Percentiles rank a stretch among this genome's conserved stretches.
These are phyloP conservation scores for Rapana venosa DNA, from an alignment of 2,888 invertebrate genomes.

Conservation along the genomic window DNA sequence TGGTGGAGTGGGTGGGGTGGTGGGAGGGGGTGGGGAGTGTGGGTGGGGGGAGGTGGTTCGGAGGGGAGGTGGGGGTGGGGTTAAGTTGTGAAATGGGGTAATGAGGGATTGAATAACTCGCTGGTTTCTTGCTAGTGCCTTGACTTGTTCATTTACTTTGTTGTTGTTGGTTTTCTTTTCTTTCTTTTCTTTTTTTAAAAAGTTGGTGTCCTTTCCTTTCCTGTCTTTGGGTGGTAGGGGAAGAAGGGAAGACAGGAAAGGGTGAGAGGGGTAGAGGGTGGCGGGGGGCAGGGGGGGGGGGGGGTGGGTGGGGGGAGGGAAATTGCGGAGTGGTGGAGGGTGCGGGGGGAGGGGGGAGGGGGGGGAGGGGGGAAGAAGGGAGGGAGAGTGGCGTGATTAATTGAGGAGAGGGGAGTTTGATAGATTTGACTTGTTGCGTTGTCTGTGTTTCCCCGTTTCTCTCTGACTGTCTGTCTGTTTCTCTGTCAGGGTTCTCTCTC, in stretches of 20 bases:
- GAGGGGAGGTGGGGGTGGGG: too few relatives aligned
- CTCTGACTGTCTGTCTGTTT: not conserved
- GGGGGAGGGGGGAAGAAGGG: not conserved
- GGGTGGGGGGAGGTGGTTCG: not conserved
- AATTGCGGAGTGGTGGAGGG: not conserved
- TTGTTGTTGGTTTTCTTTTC: too few relatives aligned
- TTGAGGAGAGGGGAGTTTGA: not conserved
- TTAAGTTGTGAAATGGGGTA: too few relatives aligned
- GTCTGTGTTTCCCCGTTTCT: not conserved
- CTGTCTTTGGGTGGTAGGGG: not conserved
- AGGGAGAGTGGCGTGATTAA: not conserved
- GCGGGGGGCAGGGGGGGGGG: not conserved
- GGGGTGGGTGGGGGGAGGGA: not conserved
- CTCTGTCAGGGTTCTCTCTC: not conserved
- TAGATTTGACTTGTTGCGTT: not conserved
- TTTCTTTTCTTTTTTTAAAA: too few relatives aligned
- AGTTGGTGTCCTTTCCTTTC: too few relatives aligned
- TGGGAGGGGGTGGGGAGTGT: not conserved
- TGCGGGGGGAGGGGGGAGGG: not conserved
- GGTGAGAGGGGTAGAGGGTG: not conserved
- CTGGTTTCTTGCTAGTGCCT: not conserved
- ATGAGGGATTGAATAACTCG: too few relatives aligned
- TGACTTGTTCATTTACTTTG: too few relatives aligned
- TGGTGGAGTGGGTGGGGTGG: too few relatives aligned
- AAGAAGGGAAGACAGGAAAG: not conserved